phyloP scores from a whole-genome alignment of 64 coral and sea anemone species.

The Pachyseris speciosa region DNA sequence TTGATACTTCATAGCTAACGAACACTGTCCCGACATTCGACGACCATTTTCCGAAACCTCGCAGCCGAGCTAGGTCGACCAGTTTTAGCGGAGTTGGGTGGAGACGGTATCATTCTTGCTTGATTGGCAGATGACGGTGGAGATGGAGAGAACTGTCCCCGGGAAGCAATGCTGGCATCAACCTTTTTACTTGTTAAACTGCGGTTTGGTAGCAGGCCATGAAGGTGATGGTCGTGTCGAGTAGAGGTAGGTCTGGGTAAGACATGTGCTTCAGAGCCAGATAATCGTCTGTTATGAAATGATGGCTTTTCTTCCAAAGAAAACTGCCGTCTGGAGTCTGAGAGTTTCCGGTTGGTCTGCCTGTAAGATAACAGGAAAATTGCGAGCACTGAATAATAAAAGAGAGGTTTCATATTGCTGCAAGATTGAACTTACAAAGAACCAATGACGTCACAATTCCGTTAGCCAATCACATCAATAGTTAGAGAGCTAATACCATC shows the following conservation, averaged over 20 bases:
- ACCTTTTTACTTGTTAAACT: not conserved
- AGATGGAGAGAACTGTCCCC: conserved; percentile 6
- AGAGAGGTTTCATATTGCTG: not conserved
- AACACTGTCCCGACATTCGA: conserved; percentile 63
- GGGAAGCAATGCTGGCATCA: conserved; percentile 15
- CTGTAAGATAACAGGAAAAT: not conserved
- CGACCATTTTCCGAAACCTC: conserved; percentile 82
- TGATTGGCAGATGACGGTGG: conserved; percentile 56
- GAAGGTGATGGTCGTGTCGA: conserved; percentile 7
- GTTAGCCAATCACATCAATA: too few species aligned
- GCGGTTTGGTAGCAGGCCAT: conserved; percentile 1
- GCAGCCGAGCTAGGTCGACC: conserved; percentile 59
- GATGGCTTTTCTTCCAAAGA: conserved; percentile 29
- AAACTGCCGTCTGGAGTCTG: not conserved
- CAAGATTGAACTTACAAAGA: not conserved
- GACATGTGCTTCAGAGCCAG: not conserved
- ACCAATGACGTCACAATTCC: too few species aligned
- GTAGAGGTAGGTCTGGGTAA: conserved; percentile 54
- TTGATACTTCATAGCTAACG: too few species aligned
- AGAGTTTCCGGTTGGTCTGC: not conserved
- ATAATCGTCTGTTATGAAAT: not conserved
- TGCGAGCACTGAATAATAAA: too few species aligned
- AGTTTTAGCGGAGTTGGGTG: conserved; percentile 81
- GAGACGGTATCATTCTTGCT: conserved; percentile 58
- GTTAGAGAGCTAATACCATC: too few species aligned